Evolutionary conservation across 2,797 vertebrate species (phyloP).

Genomic region (Hafferia zeledoni): DNA sequence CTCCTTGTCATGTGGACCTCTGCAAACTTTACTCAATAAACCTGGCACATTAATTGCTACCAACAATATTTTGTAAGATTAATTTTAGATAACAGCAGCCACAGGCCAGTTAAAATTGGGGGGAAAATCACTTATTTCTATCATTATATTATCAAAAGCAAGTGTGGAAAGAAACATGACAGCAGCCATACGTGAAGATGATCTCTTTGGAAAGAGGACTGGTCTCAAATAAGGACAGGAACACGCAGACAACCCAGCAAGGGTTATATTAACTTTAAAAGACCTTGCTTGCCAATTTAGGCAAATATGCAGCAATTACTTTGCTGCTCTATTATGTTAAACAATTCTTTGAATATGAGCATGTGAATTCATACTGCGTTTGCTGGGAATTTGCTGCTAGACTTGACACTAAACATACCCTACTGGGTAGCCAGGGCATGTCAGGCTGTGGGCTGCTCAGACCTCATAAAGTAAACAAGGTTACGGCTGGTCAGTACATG

Average conservation of each 20-base stretch:
- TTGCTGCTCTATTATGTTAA: constrained; percentile 17
- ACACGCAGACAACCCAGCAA: background rate
- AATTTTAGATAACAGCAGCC: constrained; percentile 13
- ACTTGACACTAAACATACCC: constrained; percentile 37
- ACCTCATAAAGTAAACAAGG: constrained; percentile 62
- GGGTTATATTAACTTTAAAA: background rate
- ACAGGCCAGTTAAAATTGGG: background rate
- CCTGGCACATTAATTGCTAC: background rate
- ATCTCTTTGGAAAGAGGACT: background rate
- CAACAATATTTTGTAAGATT: background rate
- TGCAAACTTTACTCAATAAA: constrained; percentile 39
- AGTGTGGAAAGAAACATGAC: background rate
- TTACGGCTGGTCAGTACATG: constrained; percentile 60
- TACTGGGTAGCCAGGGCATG: constrained; percentile 3
- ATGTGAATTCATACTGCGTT: constrained; percentile 15
- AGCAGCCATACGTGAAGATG: background rate
- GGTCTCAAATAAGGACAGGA: background rate
- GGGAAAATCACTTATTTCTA: constrained; percentile 22
- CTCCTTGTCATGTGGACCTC: constrained; percentile 1
- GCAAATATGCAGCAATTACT: background rate
- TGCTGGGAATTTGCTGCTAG: constrained; percentile 17
- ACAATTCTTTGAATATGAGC: constrained; percentile 31
- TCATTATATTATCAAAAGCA: background rate
- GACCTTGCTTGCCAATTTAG: constrained; percentile 7
- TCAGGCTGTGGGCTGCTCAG: constrained; percentile 58